phyloP scores from a whole-genome alignment of 1,140 invertebrate genomes.

The Meloidogyne hapla region DNA sequence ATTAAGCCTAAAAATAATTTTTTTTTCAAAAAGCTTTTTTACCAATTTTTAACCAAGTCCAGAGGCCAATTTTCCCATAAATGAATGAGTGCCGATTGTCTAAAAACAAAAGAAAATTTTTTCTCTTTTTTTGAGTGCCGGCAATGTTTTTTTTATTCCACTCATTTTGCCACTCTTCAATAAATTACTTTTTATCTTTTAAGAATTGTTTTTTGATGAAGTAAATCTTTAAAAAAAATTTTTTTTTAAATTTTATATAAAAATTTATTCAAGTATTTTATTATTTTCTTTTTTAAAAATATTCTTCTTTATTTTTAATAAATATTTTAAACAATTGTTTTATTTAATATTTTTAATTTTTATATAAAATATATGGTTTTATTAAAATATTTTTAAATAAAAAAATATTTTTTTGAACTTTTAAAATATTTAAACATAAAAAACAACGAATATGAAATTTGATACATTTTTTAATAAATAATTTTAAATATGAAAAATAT shows the following conservation, averaged over 20 bases:
- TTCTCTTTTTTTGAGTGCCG: neutral
- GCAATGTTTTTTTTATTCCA: neutral
- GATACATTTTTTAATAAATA: no score
- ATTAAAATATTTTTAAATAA: no score
- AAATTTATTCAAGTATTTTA: neutral
- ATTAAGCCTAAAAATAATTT: conserved; percentile 6
- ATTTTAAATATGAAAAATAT: no score
- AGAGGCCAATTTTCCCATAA: neutral
- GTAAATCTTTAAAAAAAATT: no score
- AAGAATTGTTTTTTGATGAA: neutral
- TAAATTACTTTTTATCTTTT: neutral
- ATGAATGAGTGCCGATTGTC: neutral
- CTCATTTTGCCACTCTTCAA: neutral
- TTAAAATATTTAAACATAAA: no score
- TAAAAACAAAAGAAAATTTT: neutral
- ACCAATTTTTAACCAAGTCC: neutral
- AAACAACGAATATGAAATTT: no score
- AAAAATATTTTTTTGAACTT: no score
- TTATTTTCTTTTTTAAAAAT: no score
- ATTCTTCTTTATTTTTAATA: no score
- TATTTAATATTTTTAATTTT: no score
- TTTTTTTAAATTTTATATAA: neutral
- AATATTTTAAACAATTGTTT: no score
- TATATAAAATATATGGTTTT: no score
- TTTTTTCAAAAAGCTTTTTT: neutral